phyloP scores from a whole-genome alignment of 2,113 vertebrate species.

The Takifugu flavidus region DNA sequence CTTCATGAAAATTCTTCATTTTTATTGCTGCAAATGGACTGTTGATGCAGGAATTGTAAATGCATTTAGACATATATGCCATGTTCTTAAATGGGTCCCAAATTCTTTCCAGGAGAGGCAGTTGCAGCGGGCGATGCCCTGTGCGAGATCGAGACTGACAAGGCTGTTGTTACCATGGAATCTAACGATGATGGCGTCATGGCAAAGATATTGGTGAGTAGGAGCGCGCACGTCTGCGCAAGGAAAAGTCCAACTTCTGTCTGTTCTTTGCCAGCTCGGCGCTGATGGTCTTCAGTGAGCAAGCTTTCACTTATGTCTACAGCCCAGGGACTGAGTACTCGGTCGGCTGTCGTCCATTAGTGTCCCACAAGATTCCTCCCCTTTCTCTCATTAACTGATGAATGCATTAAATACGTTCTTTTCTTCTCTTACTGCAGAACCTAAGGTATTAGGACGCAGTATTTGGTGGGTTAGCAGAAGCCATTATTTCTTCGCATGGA shows the following conservation, averaged over 20 bases:
- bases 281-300: not conserved
- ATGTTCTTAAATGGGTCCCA: no score
- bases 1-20: not conserved
- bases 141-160: conserved; percentile 98
- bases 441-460: not conserved
- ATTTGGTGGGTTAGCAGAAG: not conserved
- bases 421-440: not conserved
- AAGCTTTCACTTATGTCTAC: no score
- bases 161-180: conserved; percentile 93
- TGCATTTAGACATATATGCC: not conserved
- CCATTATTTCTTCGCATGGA: not conserved
- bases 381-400: not conserved
- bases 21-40: not conserved
- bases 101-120: conserved; percentile 77
- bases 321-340: no score
- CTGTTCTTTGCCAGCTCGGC: no score
- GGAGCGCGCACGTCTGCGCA: not conserved
- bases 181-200: conserved; percentile 90
- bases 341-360: conserved; percentile 39
- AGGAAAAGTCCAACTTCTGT: not conserved
- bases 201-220: conserved; percentile 93
- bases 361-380: conserved; percentile 3
- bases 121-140: conserved; percentile 88
- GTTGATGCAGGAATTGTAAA: not conserved
- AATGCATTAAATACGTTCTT: conserved; percentile 1